Evolutionary conservation across 2,888 invertebrate genomes (phyloP), one percentile per base, ranked within the genome.

Genomic region (Heliconius aoede): DNA sequence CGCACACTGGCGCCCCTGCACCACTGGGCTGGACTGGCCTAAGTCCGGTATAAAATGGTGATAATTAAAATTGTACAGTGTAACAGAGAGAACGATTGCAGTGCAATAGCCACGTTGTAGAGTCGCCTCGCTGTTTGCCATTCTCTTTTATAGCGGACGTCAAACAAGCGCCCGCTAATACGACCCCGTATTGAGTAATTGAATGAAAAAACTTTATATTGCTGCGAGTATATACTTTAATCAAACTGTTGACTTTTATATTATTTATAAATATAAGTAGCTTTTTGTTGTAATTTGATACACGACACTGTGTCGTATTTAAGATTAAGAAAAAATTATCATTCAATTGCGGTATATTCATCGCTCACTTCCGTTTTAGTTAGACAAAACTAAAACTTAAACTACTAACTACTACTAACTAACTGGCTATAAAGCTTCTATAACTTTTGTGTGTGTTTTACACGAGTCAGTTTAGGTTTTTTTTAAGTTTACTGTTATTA

Each of bases 141-240:
- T 80, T 80, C 76, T 78, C 80, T 81, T 80, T 81, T 80, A 79
- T 74, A 78, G 76, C 72, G 76, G 24, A 71, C 78, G 76, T 80
- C 78, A 80, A 81, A 77, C 79, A 79, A 79, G 78, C 76, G 74
- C 32, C 72, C 76, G 76, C 79, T 80, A 78, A 80, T 74, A 80
- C 73, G 74, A 76, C 76, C 69, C 74, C 73, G 76, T 74, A 78
- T 79, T 78, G 76, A 79, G 69, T 78, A 78, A 78, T 79, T 79
- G 74, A 74, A 79, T 78, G 76, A 74, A 76, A 72, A 74, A 78
- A 79, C 74, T 79, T 79, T 76, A 62, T 76, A 78, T 78, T 79
- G 79, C 74, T 55, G n/a, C n/a, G n/a, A n/a, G n/a, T n/a, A 69
- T 72, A 60, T 68, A 72, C 58, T 72, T 74, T 76, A 76, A 76